Conservation (phyloP, 2,797 vertebrate genomes). For the Nothura maculosa region DNA sequence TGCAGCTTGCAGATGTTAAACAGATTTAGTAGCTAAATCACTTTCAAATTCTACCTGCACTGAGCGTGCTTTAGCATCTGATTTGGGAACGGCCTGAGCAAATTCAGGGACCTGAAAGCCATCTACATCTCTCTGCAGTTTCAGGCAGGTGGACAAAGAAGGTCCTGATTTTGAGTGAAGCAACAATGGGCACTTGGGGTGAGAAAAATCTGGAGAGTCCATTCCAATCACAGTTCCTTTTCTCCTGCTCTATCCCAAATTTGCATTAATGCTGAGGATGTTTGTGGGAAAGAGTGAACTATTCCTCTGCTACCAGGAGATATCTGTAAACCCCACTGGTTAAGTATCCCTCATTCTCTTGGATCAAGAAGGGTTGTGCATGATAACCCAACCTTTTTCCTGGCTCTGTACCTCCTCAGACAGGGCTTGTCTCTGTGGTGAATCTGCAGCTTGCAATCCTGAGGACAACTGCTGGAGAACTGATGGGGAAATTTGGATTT, state of each 20-base stretch:
- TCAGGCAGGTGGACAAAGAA: background rate
- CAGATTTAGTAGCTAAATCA: background rate
- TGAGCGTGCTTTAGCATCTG: background rate
- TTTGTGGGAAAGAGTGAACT: background rate
- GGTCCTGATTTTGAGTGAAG: background rate
- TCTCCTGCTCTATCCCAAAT: background rate
- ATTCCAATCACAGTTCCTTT: background rate
- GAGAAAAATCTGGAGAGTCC: background rate
- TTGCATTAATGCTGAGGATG: background rate
- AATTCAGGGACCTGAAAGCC: background rate
- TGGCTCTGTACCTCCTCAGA: background rate
- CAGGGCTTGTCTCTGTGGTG: rapidly evolving
- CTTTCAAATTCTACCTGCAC: background rate
- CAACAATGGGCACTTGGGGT: background rate
- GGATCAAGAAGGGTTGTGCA: background rate
- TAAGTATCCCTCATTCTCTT: background rate
- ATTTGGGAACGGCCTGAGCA: background rate
- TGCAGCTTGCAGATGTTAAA: background rate
- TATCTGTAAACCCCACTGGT: background rate
- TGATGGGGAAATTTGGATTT: background rate
- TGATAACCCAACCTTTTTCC: rapidly evolving
- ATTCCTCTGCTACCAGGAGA: background rate
- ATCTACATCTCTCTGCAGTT: background rate
- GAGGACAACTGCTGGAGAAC: rapidly evolving
- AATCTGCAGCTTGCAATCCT: background rate